phyloP scores from a whole-genome alignment of 2,888 invertebrate species.

The Pocota personata region DNA sequence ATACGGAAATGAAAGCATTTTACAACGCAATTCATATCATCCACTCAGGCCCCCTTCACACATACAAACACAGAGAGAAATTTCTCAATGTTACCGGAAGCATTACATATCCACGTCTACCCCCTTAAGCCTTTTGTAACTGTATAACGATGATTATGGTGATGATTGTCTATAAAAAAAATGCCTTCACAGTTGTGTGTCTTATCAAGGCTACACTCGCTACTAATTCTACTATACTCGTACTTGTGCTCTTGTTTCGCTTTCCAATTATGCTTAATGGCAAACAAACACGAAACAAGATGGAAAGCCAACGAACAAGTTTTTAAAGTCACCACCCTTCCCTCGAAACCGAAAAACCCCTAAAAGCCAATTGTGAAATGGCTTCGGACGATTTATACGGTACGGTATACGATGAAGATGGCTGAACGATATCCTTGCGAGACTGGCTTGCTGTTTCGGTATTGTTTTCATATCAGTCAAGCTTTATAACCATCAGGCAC shows the following conservation, averaged over 20 bases:
- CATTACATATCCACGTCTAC: not conserved
- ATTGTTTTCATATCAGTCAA: not conserved
- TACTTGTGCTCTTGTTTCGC: constrained; percentile 22
- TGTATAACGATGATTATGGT: constrained; percentile 5
- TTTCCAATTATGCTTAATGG: constrained; percentile 55
- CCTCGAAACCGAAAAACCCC: not conserved
- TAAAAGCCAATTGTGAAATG: constrained; percentile 31
- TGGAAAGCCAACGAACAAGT: constrained; percentile 50
- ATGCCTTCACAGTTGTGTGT: constrained; percentile 36
- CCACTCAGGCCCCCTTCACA: not conserved
- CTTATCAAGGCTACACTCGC: constrained; percentile 38
- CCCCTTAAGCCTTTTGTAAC: not conserved
- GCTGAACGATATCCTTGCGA: not conserved
- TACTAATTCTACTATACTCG: not conserved
- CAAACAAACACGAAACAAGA: constrained; percentile 64
- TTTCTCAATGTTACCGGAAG: constrained; percentile 31
- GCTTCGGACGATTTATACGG: constrained; percentile 48
- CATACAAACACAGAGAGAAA: not conserved
- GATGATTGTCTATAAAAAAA: constrained; percentile 48
- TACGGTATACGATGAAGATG: constrained; percentile 19
- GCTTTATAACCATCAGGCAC: not conserved
- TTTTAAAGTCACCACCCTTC: not conserved
- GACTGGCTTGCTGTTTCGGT: not conserved
- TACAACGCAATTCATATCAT: constrained; percentile 48
- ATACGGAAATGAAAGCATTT: constrained; percentile 45